Evolutionary conservation across 2,113 vertebrate genomes (phyloP).

Genomic region (Nipponia nippon): DNA sequence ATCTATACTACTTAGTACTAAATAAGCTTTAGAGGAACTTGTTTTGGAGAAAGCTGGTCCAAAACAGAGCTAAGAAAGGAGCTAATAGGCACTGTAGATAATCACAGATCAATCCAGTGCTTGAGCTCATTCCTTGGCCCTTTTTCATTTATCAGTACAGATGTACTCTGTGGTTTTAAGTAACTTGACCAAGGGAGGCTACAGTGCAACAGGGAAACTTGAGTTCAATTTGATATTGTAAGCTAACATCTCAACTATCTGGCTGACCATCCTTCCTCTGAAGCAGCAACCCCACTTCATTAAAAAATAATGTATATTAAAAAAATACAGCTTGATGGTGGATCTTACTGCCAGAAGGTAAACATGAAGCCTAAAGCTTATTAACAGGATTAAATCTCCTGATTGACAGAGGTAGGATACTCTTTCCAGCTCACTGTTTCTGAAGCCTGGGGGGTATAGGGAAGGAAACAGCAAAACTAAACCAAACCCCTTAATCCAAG

Average conservation of each 20-base stretch:
- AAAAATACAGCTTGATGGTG: not conserved
- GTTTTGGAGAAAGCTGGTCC: not conserved
- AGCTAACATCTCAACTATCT: not conserved
- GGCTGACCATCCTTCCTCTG: not conserved
- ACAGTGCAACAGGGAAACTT: not conserved
- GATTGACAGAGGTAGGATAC: not conserved
- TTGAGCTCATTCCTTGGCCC: not conserved
- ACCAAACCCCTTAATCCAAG: not conserved
- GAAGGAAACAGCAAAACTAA: not conserved
- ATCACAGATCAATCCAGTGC: not conserved
- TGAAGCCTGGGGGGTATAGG: not conserved
- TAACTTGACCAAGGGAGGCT: not conserved
- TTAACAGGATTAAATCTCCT: constrained; percentile 13
- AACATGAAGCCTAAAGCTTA: not conserved
- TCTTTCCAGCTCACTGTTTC: not conserved
- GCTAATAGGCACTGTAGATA: not conserved
- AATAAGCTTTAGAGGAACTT: not conserved
- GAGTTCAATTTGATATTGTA: not conserved
- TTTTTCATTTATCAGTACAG: not conserved
- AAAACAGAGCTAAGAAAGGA: not conserved
- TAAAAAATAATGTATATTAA: not conserved
- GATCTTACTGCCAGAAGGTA: not conserved
- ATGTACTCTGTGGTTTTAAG: not conserved
- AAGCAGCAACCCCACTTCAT: not conserved
- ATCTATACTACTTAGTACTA: not conserved